These are phyloP conservation scores for Microctenopoma stevenorrisi DNA, from an alignment of 2,797 vertebrate genomes.

Conservation along the genomic window DNA sequence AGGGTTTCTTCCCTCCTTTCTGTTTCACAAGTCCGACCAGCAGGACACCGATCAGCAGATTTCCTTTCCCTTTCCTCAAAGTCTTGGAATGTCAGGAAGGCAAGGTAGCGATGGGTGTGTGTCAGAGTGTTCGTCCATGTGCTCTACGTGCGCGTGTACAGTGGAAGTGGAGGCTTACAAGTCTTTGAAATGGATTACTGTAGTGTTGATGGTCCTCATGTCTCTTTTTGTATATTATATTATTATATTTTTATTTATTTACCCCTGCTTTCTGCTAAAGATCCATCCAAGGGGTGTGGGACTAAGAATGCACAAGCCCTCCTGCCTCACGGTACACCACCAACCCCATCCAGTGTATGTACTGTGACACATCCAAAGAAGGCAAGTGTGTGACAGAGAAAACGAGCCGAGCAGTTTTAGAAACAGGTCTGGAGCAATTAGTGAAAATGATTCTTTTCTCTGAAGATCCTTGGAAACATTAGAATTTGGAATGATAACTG, in stretches of 20 bases:
- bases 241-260: too few relatives aligned
- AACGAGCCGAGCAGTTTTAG: slow-evolving; percentile 39
- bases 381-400: slow-evolving; percentile 40
- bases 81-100: slow-evolving; percentile 57
- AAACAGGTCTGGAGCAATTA: slow-evolving; percentile 11
- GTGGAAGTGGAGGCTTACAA: background rate
- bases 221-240: background rate
- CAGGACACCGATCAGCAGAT: slow-evolving; percentile 48
- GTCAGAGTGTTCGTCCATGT: slow-evolving; percentile 19
- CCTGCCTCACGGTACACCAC: slow-evolving; percentile 76
- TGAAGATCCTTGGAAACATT: background rate
- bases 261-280: slow-evolving; percentile 8
- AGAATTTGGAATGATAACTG: background rate
- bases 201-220: background rate
- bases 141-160: background rate
- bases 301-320: slow-evolving; percentile 86
- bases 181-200: background rate
- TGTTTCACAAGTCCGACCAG: slow-evolving; percentile 24
- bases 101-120: slow-evolving; percentile 33
- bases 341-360: slow-evolving; percentile 78
- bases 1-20: slow-evolving; percentile 61
- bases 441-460: background rate
- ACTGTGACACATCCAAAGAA: slow-evolving; percentile 55
- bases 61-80: slow-evolving; percentile 60
- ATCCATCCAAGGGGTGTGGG: slow-evolving; percentile 64